Evolutionary conservation across 2,113 vertebrate genomes (phyloP).

Genomic region (Nannobrachium achirus): DNA sequence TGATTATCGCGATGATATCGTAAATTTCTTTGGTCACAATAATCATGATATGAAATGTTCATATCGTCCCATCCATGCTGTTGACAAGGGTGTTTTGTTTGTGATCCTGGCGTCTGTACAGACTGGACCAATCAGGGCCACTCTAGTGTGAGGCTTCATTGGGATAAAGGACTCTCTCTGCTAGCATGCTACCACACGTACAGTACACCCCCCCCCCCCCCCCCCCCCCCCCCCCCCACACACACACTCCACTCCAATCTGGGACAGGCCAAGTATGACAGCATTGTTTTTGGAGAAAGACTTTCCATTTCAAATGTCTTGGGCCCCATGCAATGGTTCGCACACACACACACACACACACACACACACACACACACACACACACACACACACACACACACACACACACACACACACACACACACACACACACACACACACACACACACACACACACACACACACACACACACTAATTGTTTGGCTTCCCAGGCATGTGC

Average conservation of each 20-base stretch:
- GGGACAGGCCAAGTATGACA: constrained; percentile 26
- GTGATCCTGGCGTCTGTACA: constrained; percentile 7
- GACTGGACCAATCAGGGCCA: constrained; percentile 24
- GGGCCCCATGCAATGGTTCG: constrained; percentile 14
- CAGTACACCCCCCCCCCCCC: too few species aligned
- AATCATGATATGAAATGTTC: too few species aligned
- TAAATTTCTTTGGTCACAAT: too few species aligned
- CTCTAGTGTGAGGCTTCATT: constrained; percentile 33
- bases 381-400: neutral
- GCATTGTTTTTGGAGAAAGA: constrained; percentile 48
- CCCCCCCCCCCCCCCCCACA: too few species aligned
- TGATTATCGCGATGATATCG: too few species aligned
- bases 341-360: neutral
- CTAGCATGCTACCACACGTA: constrained; percentile 28
- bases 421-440: neutral
- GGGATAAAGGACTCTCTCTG: constrained; percentile 36
- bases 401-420: neutral
- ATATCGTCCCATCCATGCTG: too few species aligned
- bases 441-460: constrained; percentile 5
- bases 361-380: constrained; percentile 6
- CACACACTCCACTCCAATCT: neutral
- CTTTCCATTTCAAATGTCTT: constrained; percentile 60
- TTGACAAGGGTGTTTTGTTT: constrained; percentile 30
- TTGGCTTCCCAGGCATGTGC: too few species aligned
- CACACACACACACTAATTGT: neutral